phyloP scores from a whole-genome alignment of 2,888 invertebrate species.

The Alsophila aescularia region DNA sequence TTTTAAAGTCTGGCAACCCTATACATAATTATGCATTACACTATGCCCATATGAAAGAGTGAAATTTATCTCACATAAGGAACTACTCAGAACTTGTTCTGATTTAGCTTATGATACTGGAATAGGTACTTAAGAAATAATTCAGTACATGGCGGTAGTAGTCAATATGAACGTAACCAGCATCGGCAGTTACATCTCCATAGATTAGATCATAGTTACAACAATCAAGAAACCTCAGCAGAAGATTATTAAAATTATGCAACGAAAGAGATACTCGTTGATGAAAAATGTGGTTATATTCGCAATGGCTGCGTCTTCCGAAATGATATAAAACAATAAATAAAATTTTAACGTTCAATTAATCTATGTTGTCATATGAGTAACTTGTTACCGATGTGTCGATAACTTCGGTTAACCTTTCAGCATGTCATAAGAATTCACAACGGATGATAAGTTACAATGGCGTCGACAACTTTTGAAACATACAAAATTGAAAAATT shows the following conservation, averaged over 20 bases:
- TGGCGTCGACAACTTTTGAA: slow-evolving; percentile 38
- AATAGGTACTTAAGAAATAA: too few relatives aligned
- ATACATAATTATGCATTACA: too few relatives aligned
- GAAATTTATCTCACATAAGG: too few relatives aligned
- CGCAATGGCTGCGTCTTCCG: slow-evolving; percentile 1
- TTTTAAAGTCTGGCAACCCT: too few relatives aligned
- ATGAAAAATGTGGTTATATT: slow-evolving; percentile 8
- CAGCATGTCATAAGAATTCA: slow-evolving; percentile 23
- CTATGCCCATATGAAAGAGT: too few relatives aligned
- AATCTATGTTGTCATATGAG: slow-evolving; percentile 14
- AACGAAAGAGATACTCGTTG: slow-evolving; percentile 9
- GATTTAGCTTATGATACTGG: too few relatives aligned
- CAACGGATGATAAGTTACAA: slow-evolving; percentile 24
- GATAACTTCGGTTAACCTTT: slow-evolving; percentile 21
- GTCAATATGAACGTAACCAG: too few relatives aligned
- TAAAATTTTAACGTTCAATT: slow-evolving; percentile 9
- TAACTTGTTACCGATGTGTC: slow-evolving; percentile 5
- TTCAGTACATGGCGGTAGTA: too few relatives aligned
- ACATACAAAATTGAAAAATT: slow-evolving; percentile 29
- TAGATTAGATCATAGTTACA: not conserved
- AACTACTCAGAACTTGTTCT: too few relatives aligned
- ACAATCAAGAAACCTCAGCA: not conserved
- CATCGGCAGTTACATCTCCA: not conserved
- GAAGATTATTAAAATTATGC: slow-evolving; percentile 20
- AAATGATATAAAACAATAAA: slow-evolving; percentile 10